These are phyloP conservation scores for Ricordea florida DNA, from an alignment of 92 coral and sea anemone genomes.

Conservation along the genomic window DNA sequence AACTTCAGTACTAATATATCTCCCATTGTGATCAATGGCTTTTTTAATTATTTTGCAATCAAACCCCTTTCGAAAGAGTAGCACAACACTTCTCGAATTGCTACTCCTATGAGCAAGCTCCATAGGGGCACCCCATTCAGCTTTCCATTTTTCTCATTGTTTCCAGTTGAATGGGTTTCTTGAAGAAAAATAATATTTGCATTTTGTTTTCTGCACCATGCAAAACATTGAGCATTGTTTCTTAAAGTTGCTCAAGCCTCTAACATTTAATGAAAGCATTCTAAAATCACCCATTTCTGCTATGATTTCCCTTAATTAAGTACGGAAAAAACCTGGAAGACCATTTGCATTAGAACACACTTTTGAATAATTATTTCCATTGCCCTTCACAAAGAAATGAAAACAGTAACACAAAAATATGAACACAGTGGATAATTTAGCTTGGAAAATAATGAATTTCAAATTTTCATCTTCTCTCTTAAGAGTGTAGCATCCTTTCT, in stretches of 20 bases:
- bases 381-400: no score
- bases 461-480: no score
- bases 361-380: no score
- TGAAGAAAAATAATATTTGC: not conserved
- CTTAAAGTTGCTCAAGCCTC: not conserved
- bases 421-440: no score
- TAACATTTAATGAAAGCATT: not conserved
- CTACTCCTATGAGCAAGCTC: slow-evolving; percentile 17
- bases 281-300: not conserved
- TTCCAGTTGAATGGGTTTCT: not conserved
- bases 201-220: not conserved
- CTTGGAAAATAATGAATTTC: no score
- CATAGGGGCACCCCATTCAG: not conserved
- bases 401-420: no score
- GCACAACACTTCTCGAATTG: slow-evolving; percentile 15
- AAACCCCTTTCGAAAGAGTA: not conserved
- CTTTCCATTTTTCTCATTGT: not conserved
- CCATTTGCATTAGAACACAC: no score
- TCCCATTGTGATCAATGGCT: slow-evolving; percentile 2
- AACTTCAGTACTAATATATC: slow-evolving; percentile 3
- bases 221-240: not conserved
- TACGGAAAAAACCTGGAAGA: no score
- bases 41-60: not conserved
- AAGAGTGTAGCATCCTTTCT: no score
- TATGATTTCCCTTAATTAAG: no score